These are phyloP conservation scores for Ophion slaviceki DNA, from an alignment of 2,888 invertebrate genomes.

Conservation along the genomic window DNA sequence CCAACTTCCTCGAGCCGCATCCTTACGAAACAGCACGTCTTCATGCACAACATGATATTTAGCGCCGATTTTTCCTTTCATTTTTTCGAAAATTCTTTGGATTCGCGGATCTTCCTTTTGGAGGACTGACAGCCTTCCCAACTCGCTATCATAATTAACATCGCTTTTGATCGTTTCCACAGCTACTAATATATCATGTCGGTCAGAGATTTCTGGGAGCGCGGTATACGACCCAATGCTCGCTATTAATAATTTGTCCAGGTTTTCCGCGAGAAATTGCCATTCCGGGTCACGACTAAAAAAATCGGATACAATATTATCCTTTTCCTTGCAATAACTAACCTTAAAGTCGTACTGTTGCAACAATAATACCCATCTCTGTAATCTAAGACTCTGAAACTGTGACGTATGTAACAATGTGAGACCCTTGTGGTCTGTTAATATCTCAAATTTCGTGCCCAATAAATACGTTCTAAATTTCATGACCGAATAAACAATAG, in stretches of 20 bases:
- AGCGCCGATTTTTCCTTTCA: too few relatives aligned
- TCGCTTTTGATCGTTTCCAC: too few relatives aligned
- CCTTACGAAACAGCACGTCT: too few relatives aligned
- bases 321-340: too few relatives aligned
- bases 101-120: too few relatives aligned
- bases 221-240: neutral
- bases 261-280: neutral
- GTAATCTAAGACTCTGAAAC: neutral
- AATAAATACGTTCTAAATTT: neutral
- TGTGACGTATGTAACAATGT: neutral
- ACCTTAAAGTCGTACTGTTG: neutral
- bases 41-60: too few relatives aligned
- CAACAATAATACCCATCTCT: neutral
- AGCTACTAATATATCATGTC: too few relatives aligned
- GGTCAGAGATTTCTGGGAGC: too few relatives aligned
- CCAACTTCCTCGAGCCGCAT: neutral
- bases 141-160: too few relatives aligned
- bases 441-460: neutral
- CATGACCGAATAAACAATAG: neutral
- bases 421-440: neutral
- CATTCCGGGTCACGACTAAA: neutral
- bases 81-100: too few relatives aligned
- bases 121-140: too few relatives aligned
- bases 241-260: neutral
- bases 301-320: too few relatives aligned